Conservation (phyloP, 2,113 vertebrate species). For the Isurus oxyrinchus region DNA sequence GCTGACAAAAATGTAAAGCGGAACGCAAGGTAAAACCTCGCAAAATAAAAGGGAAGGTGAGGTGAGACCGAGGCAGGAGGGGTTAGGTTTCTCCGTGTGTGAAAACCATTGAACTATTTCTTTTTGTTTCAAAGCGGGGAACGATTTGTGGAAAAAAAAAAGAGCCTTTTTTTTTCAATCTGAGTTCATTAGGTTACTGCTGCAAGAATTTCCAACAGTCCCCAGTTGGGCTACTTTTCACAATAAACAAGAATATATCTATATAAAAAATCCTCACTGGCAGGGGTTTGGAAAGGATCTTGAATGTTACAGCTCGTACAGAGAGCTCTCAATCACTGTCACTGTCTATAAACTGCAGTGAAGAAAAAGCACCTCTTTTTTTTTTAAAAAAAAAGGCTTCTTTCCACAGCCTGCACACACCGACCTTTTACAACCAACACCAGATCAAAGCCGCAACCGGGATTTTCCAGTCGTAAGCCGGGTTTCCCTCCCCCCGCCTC, state of each 20-base stretch:
- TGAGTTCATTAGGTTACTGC: neutral
- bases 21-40: neutral
- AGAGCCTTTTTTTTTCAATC: neutral
- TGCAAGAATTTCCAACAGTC: neutral
- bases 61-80: neutral
- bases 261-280: neutral
- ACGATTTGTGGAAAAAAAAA: neutral
- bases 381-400: neutral
- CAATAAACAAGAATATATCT: neutral
- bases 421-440: neutral
- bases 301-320: neutral
- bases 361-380: neutral
- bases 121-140: neutral
- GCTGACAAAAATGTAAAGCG: neutral
- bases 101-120: neutral
- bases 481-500: neutral
- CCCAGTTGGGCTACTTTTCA: conserved; percentile 19
- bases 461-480: neutral
- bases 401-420: neutral
- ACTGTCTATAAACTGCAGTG: neutral
- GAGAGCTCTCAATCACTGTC: neutral
- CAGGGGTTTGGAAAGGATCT: neutral
- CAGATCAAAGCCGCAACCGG: neutral
- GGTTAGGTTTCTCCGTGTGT: neutral
- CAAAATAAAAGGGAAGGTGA: neutral